Percentiles rank a stretch among this genome's conserved stretches.
phyloP scores from a whole-genome alignment of 2,797 vertebrate species.

The Triplophysa bombifrons region DNA sequence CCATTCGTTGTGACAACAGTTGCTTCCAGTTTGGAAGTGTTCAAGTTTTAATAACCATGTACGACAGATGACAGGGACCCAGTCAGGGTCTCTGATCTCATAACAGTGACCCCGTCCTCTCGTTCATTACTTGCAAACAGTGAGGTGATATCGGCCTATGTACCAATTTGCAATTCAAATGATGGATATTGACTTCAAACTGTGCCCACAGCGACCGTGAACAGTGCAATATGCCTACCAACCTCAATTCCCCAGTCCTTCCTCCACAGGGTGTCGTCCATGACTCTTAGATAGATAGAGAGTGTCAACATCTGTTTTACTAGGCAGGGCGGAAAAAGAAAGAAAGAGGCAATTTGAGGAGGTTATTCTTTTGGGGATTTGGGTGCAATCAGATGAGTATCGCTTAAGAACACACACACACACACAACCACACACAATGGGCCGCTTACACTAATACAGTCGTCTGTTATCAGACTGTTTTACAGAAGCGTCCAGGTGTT shows the following conservation, averaged over 20 bases:
- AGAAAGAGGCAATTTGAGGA: slow-evolving; percentile 42
- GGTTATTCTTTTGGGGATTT: slow-evolving; percentile 38
- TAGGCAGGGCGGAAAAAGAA: slow-evolving; percentile 27
- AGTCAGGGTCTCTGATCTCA: slow-evolving; percentile 34
- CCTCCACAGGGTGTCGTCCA: slow-evolving; percentile 37
- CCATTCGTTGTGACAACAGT: too few species aligned
- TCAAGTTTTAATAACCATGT: slow-evolving; percentile 26
- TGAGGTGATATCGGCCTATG: slow-evolving; percentile 19
- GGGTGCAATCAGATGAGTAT: slow-evolving; percentile 28
- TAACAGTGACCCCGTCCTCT: slow-evolving; percentile 31
- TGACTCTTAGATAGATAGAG: slow-evolving; percentile 44
- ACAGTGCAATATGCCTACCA: slow-evolving; percentile 20
- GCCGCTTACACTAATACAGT: slow-evolving; percentile 29
- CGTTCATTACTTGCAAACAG: slow-evolving; percentile 35
- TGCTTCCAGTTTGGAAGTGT: background rate
- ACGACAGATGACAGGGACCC: slow-evolving; percentile 30
- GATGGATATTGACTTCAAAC: slow-evolving; percentile 46
- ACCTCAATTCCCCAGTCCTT: slow-evolving; percentile 22
- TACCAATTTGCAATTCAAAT: slow-evolving; percentile 49
- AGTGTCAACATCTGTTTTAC: slow-evolving; percentile 47
- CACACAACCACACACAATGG: background rate
- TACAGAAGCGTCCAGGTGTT: slow-evolving; percentile 32
- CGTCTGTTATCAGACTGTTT: slow-evolving; percentile 20
- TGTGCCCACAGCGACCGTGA: slow-evolving; percentile 39
- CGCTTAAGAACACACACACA: background rate